Base-by-base conservation (phyloP, 1,140 invertebrate species). In the Eumaeus atala region DNA sequence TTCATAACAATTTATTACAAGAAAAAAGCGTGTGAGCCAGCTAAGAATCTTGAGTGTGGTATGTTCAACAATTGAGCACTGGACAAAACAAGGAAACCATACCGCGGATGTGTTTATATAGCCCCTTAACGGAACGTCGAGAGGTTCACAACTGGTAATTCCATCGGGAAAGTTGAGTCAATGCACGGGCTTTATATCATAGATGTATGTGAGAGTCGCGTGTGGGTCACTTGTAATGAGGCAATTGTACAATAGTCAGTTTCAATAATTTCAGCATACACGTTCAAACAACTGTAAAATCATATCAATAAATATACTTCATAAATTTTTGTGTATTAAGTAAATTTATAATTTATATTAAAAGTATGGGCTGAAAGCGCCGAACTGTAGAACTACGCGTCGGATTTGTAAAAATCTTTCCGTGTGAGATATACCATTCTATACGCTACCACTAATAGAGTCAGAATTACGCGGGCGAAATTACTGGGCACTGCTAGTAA, bases 171-270 rank as follows among this genome's bases (percentile, higher is more conserved):
- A 64, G 56, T 63, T 44, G 38, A 28, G 47, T 56, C 34, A 60
- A 54, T 40, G 58, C 60, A 48, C 56, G 40, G 54, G 54, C 49
- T 48, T 54, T 51, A 49, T 62, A 62, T 63, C 56, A 54, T 57
- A 50, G 50, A 51, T 52, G 48, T 49, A 49, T 51, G 61, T 60
- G 61, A 63, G 61, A 63, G 61, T 58, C n/a, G n/a, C n/a, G 49
- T 54, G 36, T 56, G 54, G 54, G 47, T 58, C 21, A 57, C 48
- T 28, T 28, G 35, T 50, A 50, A 50, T 50, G 28, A 9, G 34
- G 28, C 12, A 50, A 28, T 28, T 28, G 21, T 28, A 28, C 21
- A 28, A 28, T 28, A 28, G 6, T 3, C 21, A 28, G 6, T 28
- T 28, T 28, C 21, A 28, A 28, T 6, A 28, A n/a, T n/a, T n/a